Conservation (phyloP, 1,140 invertebrate species). For the Drosophila littoralis region DNA sequence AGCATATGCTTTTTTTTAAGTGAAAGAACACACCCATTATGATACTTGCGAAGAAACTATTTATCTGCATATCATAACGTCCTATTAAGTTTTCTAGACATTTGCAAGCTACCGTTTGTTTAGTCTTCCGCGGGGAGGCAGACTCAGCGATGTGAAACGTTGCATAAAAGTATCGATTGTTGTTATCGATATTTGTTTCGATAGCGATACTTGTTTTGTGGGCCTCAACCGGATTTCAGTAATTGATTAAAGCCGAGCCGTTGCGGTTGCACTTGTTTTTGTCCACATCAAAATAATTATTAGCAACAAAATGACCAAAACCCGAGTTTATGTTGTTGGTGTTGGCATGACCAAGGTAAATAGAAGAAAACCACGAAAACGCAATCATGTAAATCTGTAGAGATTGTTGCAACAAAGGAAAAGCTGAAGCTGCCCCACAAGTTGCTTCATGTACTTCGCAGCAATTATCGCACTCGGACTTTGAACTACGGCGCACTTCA, state of each 20-base stretch:
- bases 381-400: background rate
- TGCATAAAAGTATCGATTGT: background rate
- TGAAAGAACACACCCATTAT: no score
- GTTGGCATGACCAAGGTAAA: slow-evolving; percentile 98
- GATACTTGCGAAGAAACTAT: no score
- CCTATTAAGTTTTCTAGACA: no score
- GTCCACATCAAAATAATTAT: background rate
- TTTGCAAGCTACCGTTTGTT: no score
- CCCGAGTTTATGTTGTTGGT: slow-evolving; percentile 95
- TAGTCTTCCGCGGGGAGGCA: no score
- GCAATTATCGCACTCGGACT: slow-evolving; percentile 59
- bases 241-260: slow-evolving; percentile 36
- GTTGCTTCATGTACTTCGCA: slow-evolving; percentile 5
- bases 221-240: slow-evolving; percentile 22
- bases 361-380: slow-evolving; percentile 2
- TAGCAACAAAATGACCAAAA: slow-evolving; percentile 83
- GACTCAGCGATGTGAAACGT: no score
- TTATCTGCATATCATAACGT: no score
- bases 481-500: slow-evolving; percentile 70
- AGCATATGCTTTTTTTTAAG: no score
- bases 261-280: slow-evolving; percentile 35
- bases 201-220: slow-evolving; percentile 10
- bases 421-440: slow-evolving; percentile 21
- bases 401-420: slow-evolving; percentile 8
- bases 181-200: background rate